Evolutionary conservation across 1,140 invertebrate species (phyloP), one percentile per base, ranked within the genome.

Genomic region (Drosophila bocqueti): DNA sequence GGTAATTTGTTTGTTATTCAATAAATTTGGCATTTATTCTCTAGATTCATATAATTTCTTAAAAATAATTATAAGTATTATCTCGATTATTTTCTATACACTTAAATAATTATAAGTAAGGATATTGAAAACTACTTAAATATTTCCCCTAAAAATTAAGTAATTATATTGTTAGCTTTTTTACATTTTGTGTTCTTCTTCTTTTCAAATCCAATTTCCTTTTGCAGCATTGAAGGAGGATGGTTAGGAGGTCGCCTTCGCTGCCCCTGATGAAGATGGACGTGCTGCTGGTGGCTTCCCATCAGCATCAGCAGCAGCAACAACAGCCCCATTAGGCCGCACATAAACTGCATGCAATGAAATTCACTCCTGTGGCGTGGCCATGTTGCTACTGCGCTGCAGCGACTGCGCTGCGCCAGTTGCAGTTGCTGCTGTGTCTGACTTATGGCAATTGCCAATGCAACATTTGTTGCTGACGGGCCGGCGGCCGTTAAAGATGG

Each of bases 371-470:
- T 90, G 85, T 69, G 85, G 85, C 81, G 85, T 90, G 76, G 79
- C 68, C 85, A 85, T 89, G 85, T 89, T 89, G 85, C 86, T 86
- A 87, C 84, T 69, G 83, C 79, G 75, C 40, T 78, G 64, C 38
- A 54, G 54, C 67, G 47, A 55, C 76, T 74, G 68, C 26, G 43
- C 9, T 42, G 40, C 40, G 40, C 18, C 57, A 36, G 43, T 62
- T 55, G 59, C 64, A 26, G 69, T 43, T 60, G 49, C 62, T 77
- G 79, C 47, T 73, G 75, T 80, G 62, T 67, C 87, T 90, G 86
- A 90, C 86, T 90, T 90, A 90, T 90, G 82, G 86, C 86, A 91
- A 91, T 90, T 91, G 86, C 86, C 86, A 90, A 90, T 91, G 86
- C 86, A 90, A 90, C 86, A 89, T 89, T 89, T 89, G 85, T 89